Evolutionary conservation across 2,113 vertebrate species (phyloP).

Genomic region (Pholis gunnellus): DNA sequence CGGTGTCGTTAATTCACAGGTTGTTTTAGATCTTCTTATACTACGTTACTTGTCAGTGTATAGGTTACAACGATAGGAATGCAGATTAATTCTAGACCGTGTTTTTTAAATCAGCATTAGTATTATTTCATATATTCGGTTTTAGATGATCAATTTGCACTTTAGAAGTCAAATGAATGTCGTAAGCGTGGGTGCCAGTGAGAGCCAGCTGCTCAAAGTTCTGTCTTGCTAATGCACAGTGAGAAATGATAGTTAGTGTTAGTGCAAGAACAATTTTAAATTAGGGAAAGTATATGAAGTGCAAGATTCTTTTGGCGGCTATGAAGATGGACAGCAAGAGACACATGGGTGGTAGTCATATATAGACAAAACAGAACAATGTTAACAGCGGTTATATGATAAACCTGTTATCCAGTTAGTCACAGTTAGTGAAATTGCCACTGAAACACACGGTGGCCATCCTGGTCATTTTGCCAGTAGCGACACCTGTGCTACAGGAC

Average conservation of each 20-base stretch:
- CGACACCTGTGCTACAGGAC: constrained; percentile 27
- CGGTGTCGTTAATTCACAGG: not conserved
- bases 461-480: constrained; percentile 5
- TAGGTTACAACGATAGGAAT: constrained; percentile 5
- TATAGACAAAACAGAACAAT: constrained; percentile 15
- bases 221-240: constrained; percentile 21
- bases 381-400: not conserved
- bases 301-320: not conserved
- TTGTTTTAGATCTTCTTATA: not conserved
- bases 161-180: not conserved
- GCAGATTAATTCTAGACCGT: constrained; percentile 1
- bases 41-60: not conserved
- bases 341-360: constrained; percentile 5
- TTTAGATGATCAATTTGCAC: not conserved
- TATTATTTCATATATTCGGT: constrained; percentile 40
- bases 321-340: constrained; percentile 28
- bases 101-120: constrained; percentile 8
- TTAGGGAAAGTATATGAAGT: not conserved
- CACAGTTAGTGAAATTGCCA: constrained; percentile 24
- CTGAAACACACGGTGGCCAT: not conserved
- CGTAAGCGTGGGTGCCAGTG: not conserved
- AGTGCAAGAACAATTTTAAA: constrained; percentile 20
- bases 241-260: constrained; percentile 48
- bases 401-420: constrained; percentile 1
- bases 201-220: constrained; percentile 7